phyloP scores from a whole-genome alignment of 1,140 invertebrate genomes.

The Uloborus diversus region DNA sequence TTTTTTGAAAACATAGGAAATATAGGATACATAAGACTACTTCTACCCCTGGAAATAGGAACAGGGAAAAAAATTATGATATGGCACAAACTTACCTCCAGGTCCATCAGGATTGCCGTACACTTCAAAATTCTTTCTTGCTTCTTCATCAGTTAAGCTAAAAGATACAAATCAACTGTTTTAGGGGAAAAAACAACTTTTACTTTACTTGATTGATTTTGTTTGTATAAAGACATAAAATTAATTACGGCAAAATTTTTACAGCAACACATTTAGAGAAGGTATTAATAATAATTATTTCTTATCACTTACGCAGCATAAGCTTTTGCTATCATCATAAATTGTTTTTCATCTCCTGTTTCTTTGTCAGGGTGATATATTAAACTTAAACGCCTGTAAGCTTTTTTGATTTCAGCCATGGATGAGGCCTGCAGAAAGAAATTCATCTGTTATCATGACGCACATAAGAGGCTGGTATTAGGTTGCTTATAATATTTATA shows the following conservation, averaged over 20 bases:
- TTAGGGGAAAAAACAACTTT: not conserved
- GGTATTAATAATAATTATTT: too few species aligned
- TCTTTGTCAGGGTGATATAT: slow-evolving; percentile 98
- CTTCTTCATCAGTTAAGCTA: slow-evolving; percentile 88
- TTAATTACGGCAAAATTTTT: too few species aligned
- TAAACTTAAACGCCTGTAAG: slow-evolving; percentile 91
- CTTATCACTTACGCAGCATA: slow-evolving; percentile 72
- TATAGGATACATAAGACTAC: too few species aligned
- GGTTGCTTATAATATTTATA: too few species aligned
- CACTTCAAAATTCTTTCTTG: slow-evolving; percentile 96
- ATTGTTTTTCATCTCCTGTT: slow-evolving; percentile 95
- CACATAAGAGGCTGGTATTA: too few species aligned
- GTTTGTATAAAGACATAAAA: too few species aligned
- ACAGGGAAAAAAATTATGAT: not conserved
- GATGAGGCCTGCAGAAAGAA: slow-evolving; percentile 76
- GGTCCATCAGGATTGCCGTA: slow-evolving; percentile 99
- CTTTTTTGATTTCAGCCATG: slow-evolving; percentile 90
- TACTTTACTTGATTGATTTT: too few species aligned
- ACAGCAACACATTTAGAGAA: too few species aligned
- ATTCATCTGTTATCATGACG: slow-evolving; percentile 38
- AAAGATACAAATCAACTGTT: not conserved
- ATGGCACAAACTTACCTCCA: slow-evolving; percentile 69
- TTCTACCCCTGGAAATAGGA: too few species aligned
- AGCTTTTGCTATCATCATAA: slow-evolving; percentile 98
- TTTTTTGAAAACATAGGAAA: too few species aligned